Evolutionary conservation across 2,888 invertebrate genomes (phyloP), one percentile per base, ranked within the genome.

Genomic region (Camponotus fellah): DNA sequence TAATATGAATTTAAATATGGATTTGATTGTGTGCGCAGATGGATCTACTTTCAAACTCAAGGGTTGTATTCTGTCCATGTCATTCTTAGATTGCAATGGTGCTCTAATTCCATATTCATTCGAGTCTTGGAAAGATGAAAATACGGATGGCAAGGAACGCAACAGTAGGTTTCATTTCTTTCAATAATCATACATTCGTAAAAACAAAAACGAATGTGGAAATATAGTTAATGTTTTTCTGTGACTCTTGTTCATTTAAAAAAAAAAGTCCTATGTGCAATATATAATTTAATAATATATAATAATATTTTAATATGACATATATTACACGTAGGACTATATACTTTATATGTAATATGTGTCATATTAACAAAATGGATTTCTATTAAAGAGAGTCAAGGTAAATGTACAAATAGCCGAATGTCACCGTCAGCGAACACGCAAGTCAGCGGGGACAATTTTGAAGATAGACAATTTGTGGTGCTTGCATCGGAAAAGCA

Each of bases 21-120:
- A 21, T 71, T 83, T 83, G 1, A n/a, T 49, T 37, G 10, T 84
- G 10, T 84, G 10, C 56, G n/a, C 95, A 97, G 99, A 99, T 94
- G 99, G 99, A 92, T 98, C 99, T 92, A 97, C 99, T 95, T 99
- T 99, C 96, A 97, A 99, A 95, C 96, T 99, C 95, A 99, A 99
- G 96, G 99, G 99, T 92, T 97, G 98, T 94, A 98, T 99, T 94
- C 96, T 99, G 93, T 97, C 97, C 89, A 98, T 99, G 97, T 98
- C 98, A 89, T 99, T 99, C 96, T 96, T 99, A 95, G 99, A 99
- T 96, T 98, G 98, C 95, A 98, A 97, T 94, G 99, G 99, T 94
- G 97, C 98, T 94, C 96, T 99, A 91, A 97, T 99, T 94, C 98
- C 98, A 85, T 97, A 98, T 94, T 97, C 98, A 64, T 98, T 97